These are phyloP conservation scores for Nemotelus pantherinus DNA, from an alignment of 2,888 invertebrate species.

Conservation along the genomic window DNA sequence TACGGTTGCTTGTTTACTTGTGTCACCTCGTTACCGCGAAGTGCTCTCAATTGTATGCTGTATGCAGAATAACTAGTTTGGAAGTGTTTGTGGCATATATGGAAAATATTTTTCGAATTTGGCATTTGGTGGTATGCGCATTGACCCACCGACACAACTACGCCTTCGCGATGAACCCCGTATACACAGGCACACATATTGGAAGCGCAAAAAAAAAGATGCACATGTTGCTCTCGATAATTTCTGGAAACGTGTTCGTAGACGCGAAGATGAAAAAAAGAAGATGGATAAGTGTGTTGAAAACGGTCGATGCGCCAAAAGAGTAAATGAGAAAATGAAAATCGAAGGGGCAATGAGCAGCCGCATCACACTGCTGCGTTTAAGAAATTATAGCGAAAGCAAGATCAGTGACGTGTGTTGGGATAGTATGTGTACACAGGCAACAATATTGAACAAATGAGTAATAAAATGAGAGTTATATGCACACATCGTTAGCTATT, in stretches of 20 bases:
- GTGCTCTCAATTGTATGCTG: neutral
- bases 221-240: conserved; percentile 33
- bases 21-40: neutral
- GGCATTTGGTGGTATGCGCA: neutral
- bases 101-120: neutral
- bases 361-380: neutral
- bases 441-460: neutral
- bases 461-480: no score
- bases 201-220: neutral
- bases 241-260: conserved; percentile 24
- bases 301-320: neutral
- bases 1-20: neutral
- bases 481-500: no score
- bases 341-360: neutral
- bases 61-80: neutral
- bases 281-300: neutral
- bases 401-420: conserved; percentile 23
- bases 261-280: neutral
- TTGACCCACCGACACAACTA: neutral
- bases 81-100: neutral
- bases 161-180: no score
- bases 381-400: neutral
- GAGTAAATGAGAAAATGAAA: neutral
- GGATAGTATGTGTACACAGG: conserved; percentile 2
- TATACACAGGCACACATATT: neutral